Percentiles rank a stretch among this genome's conserved stretches.
Evolutionary conservation across 2,113 vertebrate genomes (phyloP).

Genomic region (Centrocercus urophasianus): DNA sequence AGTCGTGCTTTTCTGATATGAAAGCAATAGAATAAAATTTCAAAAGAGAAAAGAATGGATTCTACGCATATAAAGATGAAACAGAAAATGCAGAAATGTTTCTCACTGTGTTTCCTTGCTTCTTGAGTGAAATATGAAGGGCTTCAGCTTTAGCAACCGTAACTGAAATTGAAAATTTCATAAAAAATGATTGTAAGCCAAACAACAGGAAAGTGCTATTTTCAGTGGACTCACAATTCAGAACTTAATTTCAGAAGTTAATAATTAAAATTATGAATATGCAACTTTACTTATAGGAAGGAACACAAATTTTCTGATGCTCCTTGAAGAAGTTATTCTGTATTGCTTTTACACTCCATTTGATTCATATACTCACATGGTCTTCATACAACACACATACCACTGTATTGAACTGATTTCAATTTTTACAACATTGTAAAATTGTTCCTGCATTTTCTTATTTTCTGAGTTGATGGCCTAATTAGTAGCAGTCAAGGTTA

Average conservation of each 20-base stretch:
- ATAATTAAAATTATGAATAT: neutral
- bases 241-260: neutral
- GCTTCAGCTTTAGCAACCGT: neutral
- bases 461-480: conserved; percentile 74
- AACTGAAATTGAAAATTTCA: neutral
- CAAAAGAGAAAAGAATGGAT: neutral
- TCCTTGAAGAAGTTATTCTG: conserved; percentile 19
- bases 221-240: neutral
- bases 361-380: neutral
- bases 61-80: neutral
- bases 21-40: neutral
- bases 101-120: neutral
- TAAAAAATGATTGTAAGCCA: neutral
- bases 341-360: conserved; percentile 1
- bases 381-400: neutral
- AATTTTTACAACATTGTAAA: conserved; percentile 71
- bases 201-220: neutral
- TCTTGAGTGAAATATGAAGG: neutral
- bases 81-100: neutral
- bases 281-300: conserved; percentile 1
- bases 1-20: neutral
- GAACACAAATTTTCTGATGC: neutral
- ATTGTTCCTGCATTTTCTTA: conserved; percentile 70
- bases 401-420: conserved; percentile 65
- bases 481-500: conserved; percentile 78